Base-by-base conservation (phyloP, 2,113 vertebrate genomes). In the Nibea albiflora region DNA sequence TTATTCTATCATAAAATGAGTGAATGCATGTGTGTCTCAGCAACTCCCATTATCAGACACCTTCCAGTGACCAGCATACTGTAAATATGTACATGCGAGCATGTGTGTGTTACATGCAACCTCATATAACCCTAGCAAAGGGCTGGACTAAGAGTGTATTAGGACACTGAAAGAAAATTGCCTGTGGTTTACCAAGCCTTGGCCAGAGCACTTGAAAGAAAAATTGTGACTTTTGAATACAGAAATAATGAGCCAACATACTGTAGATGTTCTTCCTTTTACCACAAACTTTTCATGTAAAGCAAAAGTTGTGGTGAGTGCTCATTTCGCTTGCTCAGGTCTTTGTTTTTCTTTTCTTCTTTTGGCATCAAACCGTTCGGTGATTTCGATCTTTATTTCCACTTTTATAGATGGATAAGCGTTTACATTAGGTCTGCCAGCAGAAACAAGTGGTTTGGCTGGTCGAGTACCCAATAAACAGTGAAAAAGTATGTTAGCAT, bases 171-270 rank as follows among this genome's bases (percentile, higher is more conserved):
- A 69, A 82, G 69, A 84, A 90, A 78, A 82, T 46, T 80, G 86
- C 74, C 28, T 84, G 89, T 78, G 88, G 88, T 89, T 85, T 47
- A 85, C 85, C 85, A 76, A 56, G 53, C 4, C 11, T 56, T 81
- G 81, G 76, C 52, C 28, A 15, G 14, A 83, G 20, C n/a, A 42
- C 20, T 47, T 42, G 16, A 76, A 68, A 74, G 14, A 76, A 80
- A 74, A 68, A 71, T 8, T 54, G 24, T 54, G 54, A 82, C 67
- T 81, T 74, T 26, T 56, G 24, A 85, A 80, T 6, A 17, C 3
- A 78, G 60, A 70, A 19, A 28, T 58, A 66, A 65, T 5, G 3
- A 76, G 54, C 53, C 67, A 76, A 69, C 31, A 35, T 6, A 9
- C 17, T 46, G 22, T 20, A 62, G 19, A 84, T 44, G 71, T 76